These are phyloP conservation scores for Standfussiana lucernea DNA, from an alignment of 2,888 invertebrate genomes.

Conservation along the genomic window DNA sequence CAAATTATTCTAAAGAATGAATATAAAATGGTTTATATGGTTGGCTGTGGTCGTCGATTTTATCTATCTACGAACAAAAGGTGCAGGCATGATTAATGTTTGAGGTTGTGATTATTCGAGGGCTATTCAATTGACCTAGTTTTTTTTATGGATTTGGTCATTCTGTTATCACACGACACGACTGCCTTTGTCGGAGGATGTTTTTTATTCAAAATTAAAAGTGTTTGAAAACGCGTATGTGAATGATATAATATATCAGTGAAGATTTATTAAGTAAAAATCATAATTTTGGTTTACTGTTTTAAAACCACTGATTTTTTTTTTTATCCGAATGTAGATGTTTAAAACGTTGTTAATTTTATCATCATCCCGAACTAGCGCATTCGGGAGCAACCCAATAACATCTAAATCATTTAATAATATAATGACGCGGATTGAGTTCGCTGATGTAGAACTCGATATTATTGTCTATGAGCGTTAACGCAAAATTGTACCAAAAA, in stretches of 20 bases:
- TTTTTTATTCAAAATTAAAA: background rate
- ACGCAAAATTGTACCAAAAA: background rate
- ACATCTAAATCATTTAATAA: background rate
- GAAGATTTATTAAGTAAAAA: background rate
- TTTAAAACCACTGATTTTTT: background rate
- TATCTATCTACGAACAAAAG: background rate
- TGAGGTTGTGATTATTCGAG: background rate
- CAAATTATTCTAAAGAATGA: background rate
- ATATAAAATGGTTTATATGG: background rate
- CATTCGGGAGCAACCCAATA: too few relatives aligned
- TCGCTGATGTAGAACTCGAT: background rate
- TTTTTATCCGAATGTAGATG: too few relatives aligned
- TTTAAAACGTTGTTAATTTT: background rate
- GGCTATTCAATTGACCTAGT: background rate
- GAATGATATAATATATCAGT: background rate
- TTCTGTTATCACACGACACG: background rate
- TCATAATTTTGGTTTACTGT: background rate
- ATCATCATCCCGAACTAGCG: background rate
- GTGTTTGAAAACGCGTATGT: background rate
- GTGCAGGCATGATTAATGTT: background rate
- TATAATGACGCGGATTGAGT: background rate
- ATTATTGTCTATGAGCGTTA: constrained; percentile 38
- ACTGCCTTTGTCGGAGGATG: background rate
- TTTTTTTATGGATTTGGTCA: background rate
- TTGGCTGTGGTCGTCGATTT: background rate